A percentile compares a stretch with the other conserved stretches of the same genome.
These are phyloP conservation scores for Scolanthus callimorphus DNA, from an alignment of 92 coral and sea anemone genomes.

Conservation along the genomic window DNA sequence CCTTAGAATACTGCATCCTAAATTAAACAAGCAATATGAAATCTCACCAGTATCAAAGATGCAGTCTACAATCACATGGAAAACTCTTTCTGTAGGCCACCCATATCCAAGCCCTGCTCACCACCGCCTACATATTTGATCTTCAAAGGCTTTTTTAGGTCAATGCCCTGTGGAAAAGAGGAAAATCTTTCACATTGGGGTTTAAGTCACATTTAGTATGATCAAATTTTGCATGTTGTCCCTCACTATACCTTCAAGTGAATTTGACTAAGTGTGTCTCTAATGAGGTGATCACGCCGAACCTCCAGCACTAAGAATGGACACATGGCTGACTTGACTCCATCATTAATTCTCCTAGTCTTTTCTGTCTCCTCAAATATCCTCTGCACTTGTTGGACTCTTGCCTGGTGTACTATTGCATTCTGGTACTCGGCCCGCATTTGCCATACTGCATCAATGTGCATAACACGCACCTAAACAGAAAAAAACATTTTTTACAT, in stretches of 20 bases:
- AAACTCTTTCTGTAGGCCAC: slow-evolving; percentile 98
- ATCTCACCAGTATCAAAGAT: slow-evolving; percentile 81
- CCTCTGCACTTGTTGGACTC: slow-evolving; percentile 91
- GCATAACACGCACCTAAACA: slow-evolving; percentile 87
- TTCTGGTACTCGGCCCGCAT: slow-evolving; percentile 95
- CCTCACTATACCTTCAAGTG: slow-evolving; percentile 75
- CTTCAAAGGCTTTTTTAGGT: slow-evolving; percentile 90
- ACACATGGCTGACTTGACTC: slow-evolving; percentile 89
- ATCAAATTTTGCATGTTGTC: no score
- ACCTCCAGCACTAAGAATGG: slow-evolving; percentile 91
- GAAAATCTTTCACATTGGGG: no score
- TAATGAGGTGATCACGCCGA: slow-evolving; percentile 84
- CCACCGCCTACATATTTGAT: slow-evolving; percentile 98
- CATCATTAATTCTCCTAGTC: slow-evolving; percentile 59
- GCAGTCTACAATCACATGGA: slow-evolving; percentile 90
- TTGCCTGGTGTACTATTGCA: slow-evolving; percentile 94
- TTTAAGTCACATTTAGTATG: no score
- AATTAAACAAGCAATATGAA: no score
- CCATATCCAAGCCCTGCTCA: slow-evolving; percentile 97
- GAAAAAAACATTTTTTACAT: no score
- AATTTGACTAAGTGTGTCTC: slow-evolving; percentile 84
- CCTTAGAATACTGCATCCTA: no score
- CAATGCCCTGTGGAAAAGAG: slow-evolving; percentile 57
- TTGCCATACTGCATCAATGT: slow-evolving; percentile 95
- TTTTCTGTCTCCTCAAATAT: slow-evolving; percentile 72